A percentile compares a stretch with the other conserved stretches of the same genome.
These are phyloP conservation scores for Odontesthes bonariensis DNA, from an alignment of 2,113 vertebrate species.

Conservation along the genomic window DNA sequence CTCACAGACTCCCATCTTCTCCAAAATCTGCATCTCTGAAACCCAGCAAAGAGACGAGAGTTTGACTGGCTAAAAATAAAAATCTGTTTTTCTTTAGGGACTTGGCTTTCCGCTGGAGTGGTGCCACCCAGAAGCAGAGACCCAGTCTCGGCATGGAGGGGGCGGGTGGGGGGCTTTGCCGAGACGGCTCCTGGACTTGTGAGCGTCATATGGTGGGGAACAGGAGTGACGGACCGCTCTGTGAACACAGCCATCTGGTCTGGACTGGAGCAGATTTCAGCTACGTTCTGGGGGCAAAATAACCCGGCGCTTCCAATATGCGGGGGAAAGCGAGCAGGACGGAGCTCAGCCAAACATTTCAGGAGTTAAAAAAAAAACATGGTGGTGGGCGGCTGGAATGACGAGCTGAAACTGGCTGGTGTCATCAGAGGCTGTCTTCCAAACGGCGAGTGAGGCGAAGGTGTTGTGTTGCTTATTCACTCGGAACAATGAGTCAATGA, in stretches of 20 bases:
- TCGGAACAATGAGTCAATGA: constrained; percentile 66
- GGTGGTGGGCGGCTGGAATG: constrained; percentile 69
- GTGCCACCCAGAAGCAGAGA: constrained; percentile 79
- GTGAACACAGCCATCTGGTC: constrained; percentile 85
- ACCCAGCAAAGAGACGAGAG: constrained; percentile 21
- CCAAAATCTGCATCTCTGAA: constrained; percentile 31
- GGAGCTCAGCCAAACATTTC: constrained; percentile 68
- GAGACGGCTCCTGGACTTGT: constrained; percentile 79
- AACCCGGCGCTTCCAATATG: constrained; percentile 81
- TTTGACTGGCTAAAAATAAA: constrained; percentile 66
- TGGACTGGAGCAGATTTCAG: constrained; percentile 83
- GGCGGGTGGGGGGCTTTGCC: constrained; percentile 23
- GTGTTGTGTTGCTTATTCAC: constrained; percentile 65
- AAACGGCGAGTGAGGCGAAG: constrained; percentile 54
- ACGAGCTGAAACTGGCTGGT: constrained; percentile 45
- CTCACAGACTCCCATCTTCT: constrained; percentile 44
- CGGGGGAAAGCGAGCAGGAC: constrained; percentile 56
- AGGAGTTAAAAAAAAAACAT: constrained; percentile 54
- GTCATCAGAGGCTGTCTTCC: constrained; percentile 62
- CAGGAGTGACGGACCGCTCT: constrained; percentile 80
- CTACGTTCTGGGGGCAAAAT: constrained; percentile 83
- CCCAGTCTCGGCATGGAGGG: constrained; percentile 74
- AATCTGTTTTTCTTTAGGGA: constrained; percentile 68
- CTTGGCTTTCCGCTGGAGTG: constrained; percentile 75
- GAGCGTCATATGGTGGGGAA: constrained; percentile 85